Conservation (phyloP, 2,888 invertebrate species). For the Linnaemya vulpina region DNA sequence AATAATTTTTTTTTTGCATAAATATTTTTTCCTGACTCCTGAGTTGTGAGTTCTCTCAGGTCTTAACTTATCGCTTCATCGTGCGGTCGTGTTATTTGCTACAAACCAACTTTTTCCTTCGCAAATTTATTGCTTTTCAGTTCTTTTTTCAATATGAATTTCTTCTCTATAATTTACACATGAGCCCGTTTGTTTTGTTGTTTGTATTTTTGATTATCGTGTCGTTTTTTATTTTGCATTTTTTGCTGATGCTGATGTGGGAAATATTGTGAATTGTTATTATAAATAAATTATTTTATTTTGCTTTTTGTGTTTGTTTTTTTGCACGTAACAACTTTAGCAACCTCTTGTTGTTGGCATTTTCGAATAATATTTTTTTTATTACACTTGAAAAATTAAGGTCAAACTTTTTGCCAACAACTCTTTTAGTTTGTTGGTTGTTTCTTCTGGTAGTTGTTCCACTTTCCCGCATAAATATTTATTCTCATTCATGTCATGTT, state of each 20-base stretch:
- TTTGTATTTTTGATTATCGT: not conserved
- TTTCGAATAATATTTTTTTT: constrained; percentile 47
- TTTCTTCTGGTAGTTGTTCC: constrained; percentile 19
- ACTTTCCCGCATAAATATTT: constrained; percentile 38
- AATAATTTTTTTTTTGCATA: constrained; percentile 47
- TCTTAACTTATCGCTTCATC: constrained; percentile 68
- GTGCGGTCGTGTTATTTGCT: constrained; percentile 64
- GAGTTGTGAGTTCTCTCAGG: constrained; percentile 12
- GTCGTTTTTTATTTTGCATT: not conserved
- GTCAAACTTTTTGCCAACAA: constrained; percentile 66
- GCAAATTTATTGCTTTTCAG: constrained; percentile 65
- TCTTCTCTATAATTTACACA: constrained; percentile 62
- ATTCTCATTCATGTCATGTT: constrained; percentile 14
- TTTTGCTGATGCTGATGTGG: constrained; percentile 47
- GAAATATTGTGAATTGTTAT: constrained; percentile 46
- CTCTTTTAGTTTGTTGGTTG: constrained; percentile 26
- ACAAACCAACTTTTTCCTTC: constrained; percentile 55
- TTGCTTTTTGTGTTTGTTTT: constrained; percentile 3
- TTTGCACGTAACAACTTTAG: constrained; percentile 49
- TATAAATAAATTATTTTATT: too few relatives aligned
- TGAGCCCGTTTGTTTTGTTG: constrained; percentile 46
- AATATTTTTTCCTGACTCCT: not conserved
- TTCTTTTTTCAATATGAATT: constrained; percentile 12
- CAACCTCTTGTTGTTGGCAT: constrained; percentile 38
- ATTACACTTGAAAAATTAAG: constrained; percentile 69